Percentiles rank a stretch among this genome's conserved stretches.
Conservation (phyloP, 2,888 invertebrate species). For the Drosophila helvetica region DNA sequence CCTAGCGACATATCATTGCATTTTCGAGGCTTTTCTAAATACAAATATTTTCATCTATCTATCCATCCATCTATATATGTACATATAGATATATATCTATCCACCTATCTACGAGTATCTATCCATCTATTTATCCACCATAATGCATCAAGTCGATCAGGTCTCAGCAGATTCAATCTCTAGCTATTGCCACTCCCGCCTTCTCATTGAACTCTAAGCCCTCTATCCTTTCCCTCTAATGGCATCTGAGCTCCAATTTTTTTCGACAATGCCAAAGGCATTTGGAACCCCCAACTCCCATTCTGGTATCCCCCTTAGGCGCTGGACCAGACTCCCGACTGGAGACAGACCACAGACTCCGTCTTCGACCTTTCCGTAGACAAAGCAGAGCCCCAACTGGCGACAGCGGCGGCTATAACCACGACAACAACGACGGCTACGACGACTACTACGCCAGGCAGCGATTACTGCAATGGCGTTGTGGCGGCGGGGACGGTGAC, state of each 20-base stretch:
- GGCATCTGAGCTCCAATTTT: conserved; percentile 56
- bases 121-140: too few species aligned
- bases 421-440: conserved; percentile 33
- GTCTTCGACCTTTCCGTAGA: conserved; percentile 77
- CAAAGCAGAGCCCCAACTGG: conserved; percentile 75
- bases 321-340: conserved; percentile 2
- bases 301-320: not conserved
- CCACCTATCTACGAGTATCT: too few species aligned
- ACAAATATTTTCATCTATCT: too few species aligned
- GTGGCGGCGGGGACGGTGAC: conserved; percentile 42
- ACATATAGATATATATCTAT: too few species aligned
- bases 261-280: conserved; percentile 45
- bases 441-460: not conserved
- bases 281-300: conserved; percentile 9
- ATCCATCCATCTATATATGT: too few species aligned
- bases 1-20: not conserved
- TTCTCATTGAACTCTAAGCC: not conserved
- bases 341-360: conserved; percentile 68
- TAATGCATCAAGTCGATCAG: too few species aligned
- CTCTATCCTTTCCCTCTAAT: conserved; percentile 5
- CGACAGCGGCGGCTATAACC: conserved; percentile 66
- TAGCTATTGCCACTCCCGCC: not conserved
- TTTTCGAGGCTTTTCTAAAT: not conserved
- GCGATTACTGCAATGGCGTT: conserved; percentile 11
- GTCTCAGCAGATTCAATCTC: not conserved